Evolutionary conservation across 2,888 invertebrate species (phyloP).

Genomic region (Lepidochitona cinerea): DNA sequence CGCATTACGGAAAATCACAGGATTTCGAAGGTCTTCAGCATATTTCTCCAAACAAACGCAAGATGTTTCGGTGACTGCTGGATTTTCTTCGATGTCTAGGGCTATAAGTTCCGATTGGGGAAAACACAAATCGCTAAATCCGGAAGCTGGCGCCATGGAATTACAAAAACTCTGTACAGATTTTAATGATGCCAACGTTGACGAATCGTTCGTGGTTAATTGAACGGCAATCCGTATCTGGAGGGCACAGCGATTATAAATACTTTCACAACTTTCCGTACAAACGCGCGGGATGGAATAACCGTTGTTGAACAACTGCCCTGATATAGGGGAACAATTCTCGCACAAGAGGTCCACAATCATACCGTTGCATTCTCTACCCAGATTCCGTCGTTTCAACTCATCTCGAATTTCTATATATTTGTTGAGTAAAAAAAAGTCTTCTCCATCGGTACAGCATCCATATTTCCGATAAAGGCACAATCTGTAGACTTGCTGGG

Average conservation of each 20-base stretch:
- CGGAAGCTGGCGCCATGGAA: constrained; percentile 22
- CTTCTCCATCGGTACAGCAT: constrained; percentile 56
- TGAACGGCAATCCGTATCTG: constrained; percentile 24
- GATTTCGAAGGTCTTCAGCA: constrained; percentile 40
- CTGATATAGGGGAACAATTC: constrained; percentile 65
- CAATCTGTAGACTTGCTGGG: constrained; percentile 36
- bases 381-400: constrained; percentile 27
- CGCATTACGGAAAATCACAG: constrained; percentile 51
- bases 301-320: constrained; percentile 61
- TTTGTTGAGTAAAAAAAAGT: constrained; percentile 31
- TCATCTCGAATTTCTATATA: constrained; percentile 32
- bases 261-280: constrained; percentile 42
- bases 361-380: not conserved
- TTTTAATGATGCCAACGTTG: constrained; percentile 3
- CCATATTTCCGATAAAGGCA: constrained; percentile 60
- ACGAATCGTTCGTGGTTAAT: constrained; percentile 37
- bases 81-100: not conserved
- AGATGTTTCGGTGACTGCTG: constrained; percentile 35
- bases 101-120: constrained; percentile 28
- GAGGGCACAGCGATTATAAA: constrained; percentile 47
- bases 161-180: constrained; percentile 45
- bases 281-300: constrained; percentile 61
- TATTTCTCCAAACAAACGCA: constrained; percentile 62
- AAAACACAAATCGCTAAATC: constrained; percentile 61
- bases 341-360: constrained; percentile 52